Evolutionary conservation across 2,797 vertebrate genomes (phyloP), one percentile per base, ranked within the genome.

Genomic region (Acestrorhynchus altus): DNA sequence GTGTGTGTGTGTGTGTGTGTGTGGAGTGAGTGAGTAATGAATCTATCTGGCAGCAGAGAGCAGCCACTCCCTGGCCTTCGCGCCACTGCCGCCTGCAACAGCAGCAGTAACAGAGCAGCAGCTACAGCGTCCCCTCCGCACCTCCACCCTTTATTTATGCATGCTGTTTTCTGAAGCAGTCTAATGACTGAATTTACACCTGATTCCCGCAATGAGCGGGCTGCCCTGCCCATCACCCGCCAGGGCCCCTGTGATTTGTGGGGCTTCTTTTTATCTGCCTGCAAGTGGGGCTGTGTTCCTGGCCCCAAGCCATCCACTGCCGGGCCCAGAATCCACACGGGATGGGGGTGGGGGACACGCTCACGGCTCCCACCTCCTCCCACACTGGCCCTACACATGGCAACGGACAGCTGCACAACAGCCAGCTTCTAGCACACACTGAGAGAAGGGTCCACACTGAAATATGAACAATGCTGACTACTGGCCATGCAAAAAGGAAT

Each of bases 111-210:
- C 35, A 42, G 68, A 66, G 64, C 31, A 68, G 52, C 60, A 46
- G 46, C 67, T 63, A 63, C 74, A 42, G 63, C 47, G 70, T 83
- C 83, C 79, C 78, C 75, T 81, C 72, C 46, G 31, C 60, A 60
- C 72, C 77, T 78, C 73, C 86, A 83, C 71, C 52, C 73, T 87
- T 89, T 91, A 88, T 92, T 88, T 89, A 89, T 91, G 83, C 78
- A 73, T 84, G 82, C 85, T 83, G 67, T 78, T 90, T 80, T 89
- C 85, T 85, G 80, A 88, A 89, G 83, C 70, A 82, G 76, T 89
- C 82, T 86, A 89, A 89, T 86, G 83, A 86, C 83, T 88, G 80
- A 87, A 87, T 90, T 88, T 89, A 89, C 83, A 87, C 85, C 82
- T 80, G 83, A 87, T 89, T 90, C 87, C 85, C 82, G 66, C 80